A percentile compares a stretch with the other conserved stretches of the same genome.
Evolutionary conservation across 2,797 vertebrate species (phyloP).

Genomic region (Coranthus polyacanthus): DNA sequence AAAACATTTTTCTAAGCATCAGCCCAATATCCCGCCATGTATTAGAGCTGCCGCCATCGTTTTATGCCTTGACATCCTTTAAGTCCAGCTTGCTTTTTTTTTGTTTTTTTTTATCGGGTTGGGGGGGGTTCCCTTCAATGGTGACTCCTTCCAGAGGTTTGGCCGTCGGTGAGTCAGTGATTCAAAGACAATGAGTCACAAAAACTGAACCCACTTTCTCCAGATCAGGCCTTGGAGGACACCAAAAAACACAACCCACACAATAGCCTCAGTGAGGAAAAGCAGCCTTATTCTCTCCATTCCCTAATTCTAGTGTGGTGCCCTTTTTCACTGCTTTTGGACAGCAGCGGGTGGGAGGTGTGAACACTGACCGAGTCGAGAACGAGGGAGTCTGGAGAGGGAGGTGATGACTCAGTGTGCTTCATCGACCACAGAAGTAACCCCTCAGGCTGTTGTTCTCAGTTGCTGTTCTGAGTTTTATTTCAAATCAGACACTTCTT

Average conservation of each 20-base stretch:
- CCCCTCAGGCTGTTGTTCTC: slow-evolving; percentile 22
- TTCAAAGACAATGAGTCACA: slow-evolving; percentile 54
- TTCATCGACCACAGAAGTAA: slow-evolving; percentile 49
- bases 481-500: slow-evolving; percentile 22
- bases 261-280: slow-evolving; percentile 40
- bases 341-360: slow-evolving; percentile 43
- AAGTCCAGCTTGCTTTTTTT: slow-evolving; percentile 16
- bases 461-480: slow-evolving; percentile 18
- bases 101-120: no score
- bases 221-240: slow-evolving; percentile 5
- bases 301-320: slow-evolving; percentile 42
- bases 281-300: slow-evolving; percentile 42
- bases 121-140: no score
- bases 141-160: slow-evolving; percentile 47
- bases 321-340: slow-evolving; percentile 44
- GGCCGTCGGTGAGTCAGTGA: slow-evolving; percentile 48
- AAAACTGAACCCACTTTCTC: slow-evolving; percentile 44
- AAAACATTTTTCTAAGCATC: slow-evolving; percentile 55
- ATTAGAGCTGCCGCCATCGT: slow-evolving; percentile 22
- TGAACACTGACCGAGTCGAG: slow-evolving; percentile 38
- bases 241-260: slow-evolving; percentile 36
- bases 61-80: slow-evolving; percentile 23
- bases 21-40: slow-evolving; percentile 36
- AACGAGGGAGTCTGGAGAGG: slow-evolving; percentile 35
- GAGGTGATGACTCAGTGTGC: slow-evolving; percentile 62